Evolutionary conservation across 2,113 vertebrate genomes (phyloP).

Genomic region (Uropsilus gracilis): DNA sequence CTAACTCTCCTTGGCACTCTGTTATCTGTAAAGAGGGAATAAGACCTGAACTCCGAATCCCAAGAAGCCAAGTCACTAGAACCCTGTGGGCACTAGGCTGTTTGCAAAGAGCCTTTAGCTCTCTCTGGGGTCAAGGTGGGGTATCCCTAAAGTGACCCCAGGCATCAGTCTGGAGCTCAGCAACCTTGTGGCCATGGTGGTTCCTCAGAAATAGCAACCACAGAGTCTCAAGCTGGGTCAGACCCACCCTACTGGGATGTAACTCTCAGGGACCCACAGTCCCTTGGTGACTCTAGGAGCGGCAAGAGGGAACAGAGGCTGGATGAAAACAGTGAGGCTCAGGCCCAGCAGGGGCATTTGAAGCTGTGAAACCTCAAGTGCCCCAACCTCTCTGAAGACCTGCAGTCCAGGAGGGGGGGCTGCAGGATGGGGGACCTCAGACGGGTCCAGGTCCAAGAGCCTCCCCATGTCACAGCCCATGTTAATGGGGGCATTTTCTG

Average conservation of each 20-base stretch:
- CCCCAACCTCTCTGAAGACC: not conserved
- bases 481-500: accelerated
- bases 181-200: accelerated
- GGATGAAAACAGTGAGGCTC: not conserved
- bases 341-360: not conserved
- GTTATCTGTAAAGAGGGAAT: not conserved
- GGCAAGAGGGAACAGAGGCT: not conserved
- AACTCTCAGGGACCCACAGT: not conserved
- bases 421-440: not conserved
- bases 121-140: not conserved
- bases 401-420: not conserved
- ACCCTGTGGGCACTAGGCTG: not conserved
- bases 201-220: not conserved
- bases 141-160: not conserved
- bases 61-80: not conserved
- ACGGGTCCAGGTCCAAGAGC: not conserved
- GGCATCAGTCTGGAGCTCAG: not conserved
- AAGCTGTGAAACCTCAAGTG: not conserved
- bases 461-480: not conserved
- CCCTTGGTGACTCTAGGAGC: not conserved
- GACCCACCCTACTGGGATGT: not conserved
- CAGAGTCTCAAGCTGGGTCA: accelerated
- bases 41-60: not conserved
- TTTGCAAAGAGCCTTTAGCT: not conserved
- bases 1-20: not conserved